Conservation (phyloP, 1,140 invertebrate species). For the Mercenaria mercenaria region DNA sequence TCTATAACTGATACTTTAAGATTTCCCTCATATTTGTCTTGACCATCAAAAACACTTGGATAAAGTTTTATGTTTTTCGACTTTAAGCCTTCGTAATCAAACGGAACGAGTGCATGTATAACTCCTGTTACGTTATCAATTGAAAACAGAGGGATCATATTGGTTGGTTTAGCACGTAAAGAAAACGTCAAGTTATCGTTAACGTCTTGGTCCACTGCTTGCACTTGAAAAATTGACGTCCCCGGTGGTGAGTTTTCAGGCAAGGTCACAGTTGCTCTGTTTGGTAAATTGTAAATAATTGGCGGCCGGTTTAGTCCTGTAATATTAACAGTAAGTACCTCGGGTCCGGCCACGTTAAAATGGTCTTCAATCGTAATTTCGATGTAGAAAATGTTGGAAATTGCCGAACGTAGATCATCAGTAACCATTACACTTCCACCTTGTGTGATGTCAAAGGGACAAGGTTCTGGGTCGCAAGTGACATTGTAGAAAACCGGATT, state of each 20-base stretch:
- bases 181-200: slow-evolving; percentile 29
- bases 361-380: slow-evolving; percentile 26
- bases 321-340: slow-evolving; percentile 49
- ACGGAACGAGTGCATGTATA: not conserved
- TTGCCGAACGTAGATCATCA: not conserved
- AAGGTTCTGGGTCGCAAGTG: slow-evolving; percentile 44
- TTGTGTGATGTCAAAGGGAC: slow-evolving; percentile 48
- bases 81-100: slow-evolving; percentile 41
- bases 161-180: not conserved
- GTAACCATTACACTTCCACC: slow-evolving; percentile 30
- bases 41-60: slow-evolving; percentile 32
- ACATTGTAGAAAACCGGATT: slow-evolving; percentile 25
- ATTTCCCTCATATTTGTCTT: not conserved
- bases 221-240: slow-evolving; percentile 34
- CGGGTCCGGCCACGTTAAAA: slow-evolving; percentile 27
- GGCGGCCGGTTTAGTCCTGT: slow-evolving; percentile 41
- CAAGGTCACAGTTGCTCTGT: not conserved
- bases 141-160: slow-evolving; percentile 35
- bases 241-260: slow-evolving; percentile 39
- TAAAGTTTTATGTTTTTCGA: slow-evolving; percentile 24
- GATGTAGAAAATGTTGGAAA: slow-evolving; percentile 38
- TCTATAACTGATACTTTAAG: slow-evolving; percentile 44
- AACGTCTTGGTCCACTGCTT: slow-evolving; percentile 19
- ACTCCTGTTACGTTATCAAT: slow-evolving; percentile 42
- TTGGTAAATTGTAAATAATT: slow-evolving; percentile 39